Percentiles rank a stretch among this genome's conserved stretches.
Conservation (phyloP, 2,797 vertebrate species). For the Pyrocephalus nanus region DNA sequence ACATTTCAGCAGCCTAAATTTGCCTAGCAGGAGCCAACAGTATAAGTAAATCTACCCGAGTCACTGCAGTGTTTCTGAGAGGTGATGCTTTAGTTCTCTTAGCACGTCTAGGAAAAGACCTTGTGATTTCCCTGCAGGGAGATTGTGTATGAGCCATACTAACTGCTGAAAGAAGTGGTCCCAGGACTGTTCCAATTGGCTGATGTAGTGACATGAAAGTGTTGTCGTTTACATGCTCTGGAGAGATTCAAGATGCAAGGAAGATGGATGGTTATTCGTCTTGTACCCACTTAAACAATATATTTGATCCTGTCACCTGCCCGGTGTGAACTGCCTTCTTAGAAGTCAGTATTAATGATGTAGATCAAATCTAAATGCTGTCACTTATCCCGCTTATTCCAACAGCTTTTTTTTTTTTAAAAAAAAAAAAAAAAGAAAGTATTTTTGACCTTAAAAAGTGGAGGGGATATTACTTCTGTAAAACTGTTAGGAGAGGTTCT, state of each 20-base stretch:
- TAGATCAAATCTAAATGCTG: conserved; percentile 33
- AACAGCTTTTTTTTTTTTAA: not conserved
- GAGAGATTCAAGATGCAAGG: not conserved
- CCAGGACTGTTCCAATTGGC: conserved; percentile 36
- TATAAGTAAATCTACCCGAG: not conserved
- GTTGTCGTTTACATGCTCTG: not conserved
- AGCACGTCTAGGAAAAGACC: not conserved
- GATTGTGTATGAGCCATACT: not conserved
- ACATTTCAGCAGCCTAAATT: not conserved
- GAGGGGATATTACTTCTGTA: not conserved
- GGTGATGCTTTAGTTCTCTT: not conserved
- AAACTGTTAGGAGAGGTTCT: not conserved
- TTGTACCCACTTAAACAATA: not conserved
- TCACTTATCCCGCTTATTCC: conserved; percentile 10
- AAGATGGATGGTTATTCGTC: conserved; percentile 29
- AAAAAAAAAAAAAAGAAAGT: not conserved
- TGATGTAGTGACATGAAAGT: conserved; percentile 40
- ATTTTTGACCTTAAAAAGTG: conserved; percentile 28
- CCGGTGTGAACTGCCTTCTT: conserved; percentile 8
- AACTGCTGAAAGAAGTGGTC: conserved; percentile 3
- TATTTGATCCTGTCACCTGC: conserved; percentile 43
- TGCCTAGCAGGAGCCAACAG: not conserved
- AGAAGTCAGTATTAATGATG: conserved; percentile 53
- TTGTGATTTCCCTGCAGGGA: not conserved
- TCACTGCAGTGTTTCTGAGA: not conserved